Conservation (phyloP, 2,888 invertebrate species). For the Drosophila affinis region DNA sequence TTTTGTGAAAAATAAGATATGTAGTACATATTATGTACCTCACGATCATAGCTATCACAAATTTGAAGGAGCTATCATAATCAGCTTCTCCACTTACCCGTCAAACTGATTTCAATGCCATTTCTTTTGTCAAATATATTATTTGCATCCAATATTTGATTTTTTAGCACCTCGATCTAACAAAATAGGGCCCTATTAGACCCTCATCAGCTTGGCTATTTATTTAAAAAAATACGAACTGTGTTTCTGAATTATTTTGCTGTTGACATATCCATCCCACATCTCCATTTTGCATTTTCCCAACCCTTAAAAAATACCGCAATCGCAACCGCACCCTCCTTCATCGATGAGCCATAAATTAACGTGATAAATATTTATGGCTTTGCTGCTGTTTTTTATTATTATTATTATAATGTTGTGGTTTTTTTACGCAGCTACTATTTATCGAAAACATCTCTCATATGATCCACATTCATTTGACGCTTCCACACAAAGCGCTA, state of each 20-base stretch:
- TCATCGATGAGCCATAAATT: conserved; percentile 58
- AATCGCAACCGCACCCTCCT: conserved; percentile 3
- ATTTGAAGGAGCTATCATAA: too few relatives aligned
- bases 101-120: too few relatives aligned
- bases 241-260: background rate
- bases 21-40: too few relatives aligned
- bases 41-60: too few relatives aligned
- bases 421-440: background rate
- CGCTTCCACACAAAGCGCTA: conserved; percentile 37
- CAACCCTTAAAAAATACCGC: conserved; percentile 21
- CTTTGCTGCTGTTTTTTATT: conserved; percentile 13
- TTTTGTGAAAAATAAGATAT: background rate
- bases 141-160: too few relatives aligned
- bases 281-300: conserved; percentile 39
- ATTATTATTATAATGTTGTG: conserved; percentile 20
- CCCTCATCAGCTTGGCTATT: background rate
- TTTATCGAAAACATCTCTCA: conserved; percentile 52
- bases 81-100: too few relatives aligned
- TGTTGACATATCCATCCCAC: background rate
- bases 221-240: background rate
- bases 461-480: conserved; percentile 62
- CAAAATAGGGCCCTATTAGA: background rate
- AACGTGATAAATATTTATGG: conserved; percentile 31
- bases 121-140: too few relatives aligned
- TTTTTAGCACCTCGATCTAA: background rate